Evolutionary conservation across 1,140 invertebrate genomes (phyloP), one percentile per base, ranked within the genome.

Genomic region (Oscheius sp.): DNA sequence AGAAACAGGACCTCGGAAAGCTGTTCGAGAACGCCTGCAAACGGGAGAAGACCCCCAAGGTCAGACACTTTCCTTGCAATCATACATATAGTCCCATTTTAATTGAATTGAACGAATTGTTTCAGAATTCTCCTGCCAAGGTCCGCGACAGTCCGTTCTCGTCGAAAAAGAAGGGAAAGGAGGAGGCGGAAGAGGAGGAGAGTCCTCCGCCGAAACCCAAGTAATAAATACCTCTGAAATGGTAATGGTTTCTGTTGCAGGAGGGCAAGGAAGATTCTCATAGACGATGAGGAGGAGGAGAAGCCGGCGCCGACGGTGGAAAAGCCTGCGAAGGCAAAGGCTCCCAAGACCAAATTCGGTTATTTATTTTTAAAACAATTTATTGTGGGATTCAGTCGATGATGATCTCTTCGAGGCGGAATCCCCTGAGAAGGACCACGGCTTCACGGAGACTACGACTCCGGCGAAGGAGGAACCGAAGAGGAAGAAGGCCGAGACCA

Each of bases 391-490:
- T 63, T 34, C 28, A 63, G 61, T 36, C 26, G 61, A 63, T 31
- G 61, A 63, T 4, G 61, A 63, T 63, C 35, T 63, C 26, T 63
- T 63, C 61, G 61, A 63, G 28, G 31, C 61, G 7, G 61, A 63
- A 32, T 20, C 18, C 13, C 26, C 23, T 15, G 61, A 38, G 15
- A 31, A 46, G 29, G 61, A 38, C 13, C 15, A n/a, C n/a, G n/a
- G n/a, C n/a, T n/a, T n/a, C n/a, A n/a, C n/a, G n/a, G n/a, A n/a
- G n/a, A n/a, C n/a, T n/a, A n/a, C n/a, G n/a, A n/a, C n/a, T n/a
- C n/a, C 35, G 23, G 23, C 61, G 31, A 31, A 31, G 18, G 61
- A 63, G 61, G 61, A 63, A 36, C 29, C 13, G 31, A 23, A 38
- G 61, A 38, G 20, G 18, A 32, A 34, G 61, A 63, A 63, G 61